Evolutionary conservation across 2,113 vertebrate species (phyloP).

Genomic region (Leucopternis melanops): DNA sequence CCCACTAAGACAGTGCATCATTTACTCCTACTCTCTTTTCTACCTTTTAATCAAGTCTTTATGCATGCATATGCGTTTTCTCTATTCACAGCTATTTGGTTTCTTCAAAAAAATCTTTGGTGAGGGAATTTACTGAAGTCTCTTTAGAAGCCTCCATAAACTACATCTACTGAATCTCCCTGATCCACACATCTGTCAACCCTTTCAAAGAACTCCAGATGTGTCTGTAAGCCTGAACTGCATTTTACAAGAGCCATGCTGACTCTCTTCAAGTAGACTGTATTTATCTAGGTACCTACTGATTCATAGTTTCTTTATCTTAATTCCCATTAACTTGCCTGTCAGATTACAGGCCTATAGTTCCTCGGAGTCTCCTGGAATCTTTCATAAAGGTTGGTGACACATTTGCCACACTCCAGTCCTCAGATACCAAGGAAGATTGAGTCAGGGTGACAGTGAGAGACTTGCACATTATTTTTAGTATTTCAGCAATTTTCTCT

Average conservation of each 20-base stretch:
- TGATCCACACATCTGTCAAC: rapidly evolving
- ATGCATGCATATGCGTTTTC: neutral
- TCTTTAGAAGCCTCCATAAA: neutral
- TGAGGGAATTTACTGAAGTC: neutral
- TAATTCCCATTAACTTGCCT: neutral
- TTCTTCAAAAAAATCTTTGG: neutral
- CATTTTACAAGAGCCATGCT: neutral
- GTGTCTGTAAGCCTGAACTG: neutral
- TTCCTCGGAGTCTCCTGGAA: neutral
- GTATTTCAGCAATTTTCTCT: neutral
- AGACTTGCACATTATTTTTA: neutral
- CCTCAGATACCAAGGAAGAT: neutral
- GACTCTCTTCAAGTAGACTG: neutral
- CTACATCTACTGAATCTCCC: neutral
- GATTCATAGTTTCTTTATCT: neutral
- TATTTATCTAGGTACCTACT: neutral
- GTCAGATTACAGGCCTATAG: neutral
- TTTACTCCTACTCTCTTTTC: neutral
- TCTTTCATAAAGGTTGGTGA: neutral
- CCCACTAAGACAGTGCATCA: neutral
- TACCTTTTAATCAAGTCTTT: neutral
- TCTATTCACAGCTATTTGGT: rapidly evolving
- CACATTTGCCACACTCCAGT: neutral
- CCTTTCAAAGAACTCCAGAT: neutral
- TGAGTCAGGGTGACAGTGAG: neutral